Conservation (phyloP, 2,888 invertebrate species). For the Shargacucullia verbasci region DNA sequence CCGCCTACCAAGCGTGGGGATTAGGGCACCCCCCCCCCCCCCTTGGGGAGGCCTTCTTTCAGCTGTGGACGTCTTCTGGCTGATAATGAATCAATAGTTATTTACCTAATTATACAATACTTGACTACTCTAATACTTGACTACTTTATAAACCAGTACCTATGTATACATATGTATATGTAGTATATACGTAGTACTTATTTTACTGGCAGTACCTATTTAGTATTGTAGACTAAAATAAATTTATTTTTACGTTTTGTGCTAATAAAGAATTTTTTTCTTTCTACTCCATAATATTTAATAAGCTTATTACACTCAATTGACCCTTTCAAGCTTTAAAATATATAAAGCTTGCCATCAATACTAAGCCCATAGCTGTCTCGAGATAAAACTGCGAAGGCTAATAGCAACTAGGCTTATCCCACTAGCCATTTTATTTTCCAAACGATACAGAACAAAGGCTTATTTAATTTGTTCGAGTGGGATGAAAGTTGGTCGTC, state of each 20-base stretch:
- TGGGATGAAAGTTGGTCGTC: slow-evolving; percentile 33
- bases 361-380: background rate
- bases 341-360: slow-evolving; percentile 1
- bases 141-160: too few relatives aligned
- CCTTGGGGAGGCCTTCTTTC: too few relatives aligned
- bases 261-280: background rate
- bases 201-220: too few relatives aligned
- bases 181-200: too few relatives aligned
- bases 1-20: too few relatives aligned
- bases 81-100: too few relatives aligned
- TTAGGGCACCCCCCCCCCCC: too few relatives aligned
- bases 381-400: slow-evolving; percentile 13
- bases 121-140: too few relatives aligned
- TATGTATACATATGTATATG: too few relatives aligned
- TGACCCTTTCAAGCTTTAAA: background rate
- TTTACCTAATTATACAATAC: too few relatives aligned
- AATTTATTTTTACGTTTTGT: background rate
- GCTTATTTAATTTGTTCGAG: slow-evolving; percentile 49
- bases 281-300: background rate
- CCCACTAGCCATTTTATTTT: slow-evolving; percentile 29
- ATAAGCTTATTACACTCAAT: background rate
- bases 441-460: slow-evolving; percentile 48
- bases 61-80: too few relatives aligned
- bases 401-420: slow-evolving; percentile 31
- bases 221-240: too few relatives aligned